These are phyloP conservation scores for Taenaris catops DNA, from an alignment of 2,888 invertebrate genomes.

Conservation along the genomic window DNA sequence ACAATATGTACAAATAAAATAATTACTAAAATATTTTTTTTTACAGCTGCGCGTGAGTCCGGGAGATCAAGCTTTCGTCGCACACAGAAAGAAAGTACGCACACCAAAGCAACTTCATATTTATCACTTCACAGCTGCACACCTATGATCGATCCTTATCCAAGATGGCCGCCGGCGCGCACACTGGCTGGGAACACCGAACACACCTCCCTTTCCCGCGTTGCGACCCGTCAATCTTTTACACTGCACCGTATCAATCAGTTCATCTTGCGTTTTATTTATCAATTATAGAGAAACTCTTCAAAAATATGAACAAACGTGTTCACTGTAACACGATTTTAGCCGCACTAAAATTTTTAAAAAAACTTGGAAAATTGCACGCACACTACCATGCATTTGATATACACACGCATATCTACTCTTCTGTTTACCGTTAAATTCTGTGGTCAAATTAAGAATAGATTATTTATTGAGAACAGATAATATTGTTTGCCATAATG, in stretches of 20 bases:
- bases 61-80: conserved; percentile 13
- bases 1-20: too few species aligned
- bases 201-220: conserved; percentile 60
- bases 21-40: conserved; percentile 1
- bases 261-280: conserved; percentile 10
- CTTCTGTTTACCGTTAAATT: too few species aligned
- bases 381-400: too few species aligned
- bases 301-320: conserved; percentile 41
- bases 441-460: too few species aligned
- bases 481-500: too few species aligned
- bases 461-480: too few species aligned
- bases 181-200: conserved; percentile 62
- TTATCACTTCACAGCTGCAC: conserved; percentile 74
- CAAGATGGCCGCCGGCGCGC: conserved; percentile 73
- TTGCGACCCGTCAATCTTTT: conserved; percentile 49
- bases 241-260: conserved; percentile 15
- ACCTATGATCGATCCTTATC: conserved; percentile 74
- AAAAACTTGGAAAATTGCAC: conserved; percentile 63
- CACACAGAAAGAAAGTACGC: conserved; percentile 40
- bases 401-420: too few species aligned
- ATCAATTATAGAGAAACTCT: conserved; percentile 14
- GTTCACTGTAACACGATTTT: conserved; percentile 55
- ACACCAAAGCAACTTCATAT: conserved; percentile 45
- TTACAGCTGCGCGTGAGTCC: conserved; percentile 15
- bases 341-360: conserved; percentile 65